A percentile compares a stretch with the other conserved stretches of the same genome.
Conservation (phyloP, 1,140 invertebrate genomes). For the Sipha flava region DNA sequence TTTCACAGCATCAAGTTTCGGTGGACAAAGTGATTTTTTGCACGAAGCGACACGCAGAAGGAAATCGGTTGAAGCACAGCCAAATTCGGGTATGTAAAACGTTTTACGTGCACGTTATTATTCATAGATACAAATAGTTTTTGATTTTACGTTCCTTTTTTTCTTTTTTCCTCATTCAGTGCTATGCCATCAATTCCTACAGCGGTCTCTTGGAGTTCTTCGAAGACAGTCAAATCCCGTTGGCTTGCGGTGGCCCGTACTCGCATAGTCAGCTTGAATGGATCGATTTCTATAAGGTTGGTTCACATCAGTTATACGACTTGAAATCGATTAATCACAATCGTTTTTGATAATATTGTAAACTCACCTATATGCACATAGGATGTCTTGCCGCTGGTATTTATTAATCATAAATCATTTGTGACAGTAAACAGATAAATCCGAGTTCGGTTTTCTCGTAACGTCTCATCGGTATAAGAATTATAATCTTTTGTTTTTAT, state of each 20-base stretch:
- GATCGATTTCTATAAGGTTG: conserved; percentile 54
- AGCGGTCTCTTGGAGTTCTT: conserved; percentile 42
- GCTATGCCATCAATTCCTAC: conserved; percentile 24
- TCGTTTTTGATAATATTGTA: no score
- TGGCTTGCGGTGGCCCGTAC: conserved; percentile 45
- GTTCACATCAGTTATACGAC: neutral
- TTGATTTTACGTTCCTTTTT: neutral
- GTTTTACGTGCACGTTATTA: neutral
- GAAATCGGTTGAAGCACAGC: conserved; percentile 5
- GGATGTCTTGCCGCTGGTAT: no score
- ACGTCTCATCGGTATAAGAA: no score
- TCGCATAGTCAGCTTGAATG: conserved; percentile 53
- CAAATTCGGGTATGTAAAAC: conserved; percentile 20
- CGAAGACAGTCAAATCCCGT: conserved; percentile 46
- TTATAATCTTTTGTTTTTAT: no score
- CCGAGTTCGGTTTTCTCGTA: no score
- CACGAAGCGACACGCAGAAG: conserved; percentile 12
- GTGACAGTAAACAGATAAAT: no score
- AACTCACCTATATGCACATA: no score
- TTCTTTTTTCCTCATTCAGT: conserved; percentile 36
- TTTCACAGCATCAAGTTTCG: conserved; percentile 9
- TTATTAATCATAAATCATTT: no score
- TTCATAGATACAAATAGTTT: neutral
- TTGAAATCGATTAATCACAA: no score
- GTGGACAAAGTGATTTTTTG: conserved; percentile 29